phyloP scores from a whole-genome alignment of 2,113 vertebrate genomes.

The Hylia prasina region DNA sequence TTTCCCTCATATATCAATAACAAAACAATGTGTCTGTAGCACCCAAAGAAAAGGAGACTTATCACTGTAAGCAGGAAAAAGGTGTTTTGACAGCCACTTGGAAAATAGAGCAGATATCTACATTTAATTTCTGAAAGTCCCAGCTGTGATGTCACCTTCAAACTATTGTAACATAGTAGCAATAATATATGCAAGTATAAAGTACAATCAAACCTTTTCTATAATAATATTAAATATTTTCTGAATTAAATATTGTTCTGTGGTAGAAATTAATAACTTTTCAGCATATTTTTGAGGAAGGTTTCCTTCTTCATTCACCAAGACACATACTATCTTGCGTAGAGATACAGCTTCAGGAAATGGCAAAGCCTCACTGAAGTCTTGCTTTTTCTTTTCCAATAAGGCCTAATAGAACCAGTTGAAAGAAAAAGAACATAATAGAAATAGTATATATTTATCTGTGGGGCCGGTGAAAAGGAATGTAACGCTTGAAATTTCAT shows the following conservation, averaged over 20 bases:
- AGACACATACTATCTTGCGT: neutral
- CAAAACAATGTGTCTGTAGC: neutral
- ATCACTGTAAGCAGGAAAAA: neutral
- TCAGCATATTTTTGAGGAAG: neutral
- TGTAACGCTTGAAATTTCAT: neutral
- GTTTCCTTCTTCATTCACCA: neutral
- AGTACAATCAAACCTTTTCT: neutral
- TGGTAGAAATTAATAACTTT: neutral
- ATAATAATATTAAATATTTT: neutral
- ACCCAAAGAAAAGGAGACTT: neutral
- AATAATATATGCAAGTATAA: neutral
- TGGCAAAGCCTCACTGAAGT: neutral
- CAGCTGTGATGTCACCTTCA: neutral
- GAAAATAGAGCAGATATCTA: neutral
- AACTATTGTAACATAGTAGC: neutral
- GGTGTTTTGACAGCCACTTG: neutral
- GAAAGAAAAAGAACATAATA: neutral
- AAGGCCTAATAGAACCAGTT: neutral
- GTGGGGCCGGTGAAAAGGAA: neutral
- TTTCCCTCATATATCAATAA: neutral
- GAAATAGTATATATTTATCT: neutral
- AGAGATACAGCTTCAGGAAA: neutral
- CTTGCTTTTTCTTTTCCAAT: neutral
- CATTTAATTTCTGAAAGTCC: neutral
- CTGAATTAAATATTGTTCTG: neutral